A percentile compares a stretch with the other conserved stretches of the same genome.
phyloP scores from a whole-genome alignment of 2,797 vertebrate genomes.

The Myiotriccus ornatus region DNA sequence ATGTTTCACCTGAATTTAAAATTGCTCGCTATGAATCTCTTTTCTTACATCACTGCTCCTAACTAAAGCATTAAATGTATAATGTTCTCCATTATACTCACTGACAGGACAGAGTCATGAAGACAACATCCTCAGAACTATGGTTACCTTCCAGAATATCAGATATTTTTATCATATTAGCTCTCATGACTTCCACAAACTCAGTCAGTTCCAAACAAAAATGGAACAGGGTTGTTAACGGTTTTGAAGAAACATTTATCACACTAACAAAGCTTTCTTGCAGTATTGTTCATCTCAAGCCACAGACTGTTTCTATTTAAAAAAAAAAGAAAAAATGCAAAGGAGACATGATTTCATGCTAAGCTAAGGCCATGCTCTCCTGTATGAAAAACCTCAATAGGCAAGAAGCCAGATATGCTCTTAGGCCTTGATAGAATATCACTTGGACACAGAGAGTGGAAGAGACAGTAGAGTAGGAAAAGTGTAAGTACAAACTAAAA shows the following conservation, averaged over 20 bases:
- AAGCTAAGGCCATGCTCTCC: not conserved
- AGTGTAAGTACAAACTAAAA: not conserved
- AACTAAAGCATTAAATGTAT: not conserved
- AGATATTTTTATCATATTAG: not conserved
- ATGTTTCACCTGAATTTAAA: not conserved
- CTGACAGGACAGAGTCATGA: not conserved
- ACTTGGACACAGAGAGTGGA: not conserved
- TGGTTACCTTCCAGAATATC: not conserved
- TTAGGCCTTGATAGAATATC: not conserved
- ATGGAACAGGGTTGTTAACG: not conserved
- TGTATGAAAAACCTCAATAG: not conserved
- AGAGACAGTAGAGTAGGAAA: not conserved
- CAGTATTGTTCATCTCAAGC: not conserved
- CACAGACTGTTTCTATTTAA: not conserved
- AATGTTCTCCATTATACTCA: not conserved
- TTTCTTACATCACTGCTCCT: not conserved
- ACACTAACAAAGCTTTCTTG: not conserved
- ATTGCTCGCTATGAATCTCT: not conserved
- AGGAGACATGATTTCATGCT: not conserved
- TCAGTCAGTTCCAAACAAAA: not conserved
- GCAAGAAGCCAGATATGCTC: not conserved
- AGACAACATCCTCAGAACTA: not conserved
- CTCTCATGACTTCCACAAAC: not conserved
- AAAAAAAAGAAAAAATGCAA: not conserved
- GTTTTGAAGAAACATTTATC: not conserved